These are phyloP conservation scores for Chondrosia reniformis DNA, from an alignment of 37 sponge, comb jelly and placozoan species.

Conservation along the genomic window DNA sequence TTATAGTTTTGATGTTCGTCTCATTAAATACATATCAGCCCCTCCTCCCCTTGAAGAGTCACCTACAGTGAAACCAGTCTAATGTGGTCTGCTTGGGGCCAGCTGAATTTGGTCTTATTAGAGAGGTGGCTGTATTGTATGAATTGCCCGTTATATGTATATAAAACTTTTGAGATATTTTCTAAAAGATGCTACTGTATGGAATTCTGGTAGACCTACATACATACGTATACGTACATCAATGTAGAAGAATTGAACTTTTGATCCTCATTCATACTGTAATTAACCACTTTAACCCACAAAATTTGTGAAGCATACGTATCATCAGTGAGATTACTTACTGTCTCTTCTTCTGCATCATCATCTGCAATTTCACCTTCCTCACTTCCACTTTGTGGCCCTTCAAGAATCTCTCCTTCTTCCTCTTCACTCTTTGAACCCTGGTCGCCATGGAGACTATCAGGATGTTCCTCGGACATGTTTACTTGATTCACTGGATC, in stretches of 20 bases:
- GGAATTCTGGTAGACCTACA: background rate
- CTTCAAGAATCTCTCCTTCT: background rate
- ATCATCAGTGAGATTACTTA: too few species aligned
- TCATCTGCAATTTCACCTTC: slow-evolving; percentile 17
- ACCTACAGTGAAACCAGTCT: too few species aligned
- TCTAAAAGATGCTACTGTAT: background rate
- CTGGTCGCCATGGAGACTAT: background rate
- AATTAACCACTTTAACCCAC: too few species aligned
- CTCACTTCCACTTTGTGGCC: slow-evolving; percentile 12
- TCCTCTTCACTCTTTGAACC: background rate
- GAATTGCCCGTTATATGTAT: too few species aligned
- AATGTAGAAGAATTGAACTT: background rate
- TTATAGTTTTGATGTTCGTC: too few species aligned
- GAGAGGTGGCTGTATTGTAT: too few species aligned
- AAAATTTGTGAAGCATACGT: too few species aligned
- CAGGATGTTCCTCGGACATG: background rate
- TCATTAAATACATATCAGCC: too few species aligned
- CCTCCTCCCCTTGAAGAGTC: too few species aligned
- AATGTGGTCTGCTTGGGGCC: too few species aligned
- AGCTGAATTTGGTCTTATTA: too few species aligned
- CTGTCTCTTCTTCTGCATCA: background rate
- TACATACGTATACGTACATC: background rate
- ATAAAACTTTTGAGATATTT: too few species aligned
- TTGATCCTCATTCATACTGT: background rate
- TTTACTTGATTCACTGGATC: background rate